A percentile compares a stretch with the other conserved stretches of the same genome.
phyloP scores from a whole-genome alignment of 1,140 invertebrate genomes.

The Drepana arcuata region DNA sequence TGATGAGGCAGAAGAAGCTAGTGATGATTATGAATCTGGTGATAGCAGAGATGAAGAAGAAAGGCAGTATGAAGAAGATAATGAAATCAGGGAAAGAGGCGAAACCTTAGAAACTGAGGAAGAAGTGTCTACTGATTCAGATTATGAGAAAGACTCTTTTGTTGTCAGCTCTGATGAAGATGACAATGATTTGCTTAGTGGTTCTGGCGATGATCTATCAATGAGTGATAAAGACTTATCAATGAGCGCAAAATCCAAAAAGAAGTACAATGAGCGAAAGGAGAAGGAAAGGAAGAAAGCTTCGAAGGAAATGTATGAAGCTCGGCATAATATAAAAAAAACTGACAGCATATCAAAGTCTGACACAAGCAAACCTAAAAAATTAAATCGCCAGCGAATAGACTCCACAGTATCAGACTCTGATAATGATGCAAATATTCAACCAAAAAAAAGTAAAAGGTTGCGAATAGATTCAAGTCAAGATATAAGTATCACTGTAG shows the following conservation, averaged over 20 bases:
- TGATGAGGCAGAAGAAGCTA: conserved; percentile 48
- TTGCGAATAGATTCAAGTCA: conserved; percentile 40
- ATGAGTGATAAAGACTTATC: conserved; percentile 59
- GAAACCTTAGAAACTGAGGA: conserved; percentile 52
- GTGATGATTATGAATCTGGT: conserved; percentile 57
- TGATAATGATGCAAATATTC: conserved; percentile 27
- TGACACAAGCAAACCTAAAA: conserved; percentile 19
- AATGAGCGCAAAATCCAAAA: conserved; percentile 55
- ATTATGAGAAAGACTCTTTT: conserved; percentile 64
- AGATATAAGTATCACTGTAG: conserved; percentile 15
- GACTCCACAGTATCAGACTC: conserved; percentile 30
- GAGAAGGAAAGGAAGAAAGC: conserved; percentile 55
- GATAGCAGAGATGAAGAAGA: conserved; percentile 55
- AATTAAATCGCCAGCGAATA: conserved; percentile 21
- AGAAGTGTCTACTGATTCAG: conserved; percentile 44
- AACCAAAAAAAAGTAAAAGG: conserved; percentile 35
- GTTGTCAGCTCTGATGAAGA: conserved; percentile 56
- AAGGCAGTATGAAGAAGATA: conserved; percentile 37
- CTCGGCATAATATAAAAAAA: conserved; percentile 44
- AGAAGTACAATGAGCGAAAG: conserved; percentile 54
- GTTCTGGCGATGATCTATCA: conserved; percentile 55
- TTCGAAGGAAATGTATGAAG: conserved; percentile 59
- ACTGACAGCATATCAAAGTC: conserved; percentile 23
- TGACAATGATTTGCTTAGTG: conserved; percentile 54
- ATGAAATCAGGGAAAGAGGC: conserved; percentile 52